Conservation (phyloP, 1,140 invertebrate species). For the Drosophila dunni region DNA sequence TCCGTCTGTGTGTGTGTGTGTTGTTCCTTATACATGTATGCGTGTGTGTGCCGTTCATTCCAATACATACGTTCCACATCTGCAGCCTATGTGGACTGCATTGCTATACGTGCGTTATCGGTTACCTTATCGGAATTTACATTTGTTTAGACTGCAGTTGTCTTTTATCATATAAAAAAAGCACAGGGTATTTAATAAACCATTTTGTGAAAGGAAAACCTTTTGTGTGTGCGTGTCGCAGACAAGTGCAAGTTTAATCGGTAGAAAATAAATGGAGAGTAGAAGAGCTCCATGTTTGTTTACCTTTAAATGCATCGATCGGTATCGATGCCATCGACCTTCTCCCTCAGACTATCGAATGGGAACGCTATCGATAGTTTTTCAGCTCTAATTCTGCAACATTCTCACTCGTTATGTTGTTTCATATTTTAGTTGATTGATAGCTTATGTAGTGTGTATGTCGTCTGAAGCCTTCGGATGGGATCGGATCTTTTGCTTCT, state of each 20-base stretch:
- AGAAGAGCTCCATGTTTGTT: not conserved
- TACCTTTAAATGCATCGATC: too few relatives aligned
- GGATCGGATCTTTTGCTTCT: slow-evolving; percentile 31
- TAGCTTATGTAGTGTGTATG: slow-evolving; percentile 19
- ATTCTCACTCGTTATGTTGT: slow-evolving; percentile 24
- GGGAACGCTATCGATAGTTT: too few relatives aligned
- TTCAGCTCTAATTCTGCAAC: not conserved
- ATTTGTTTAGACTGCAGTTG: too few relatives aligned
- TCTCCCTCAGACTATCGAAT: too few relatives aligned
- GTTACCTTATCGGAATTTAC: not conserved
- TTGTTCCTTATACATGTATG: not conserved
- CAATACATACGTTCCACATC: slow-evolving; percentile 5
- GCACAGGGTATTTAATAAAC: not conserved
- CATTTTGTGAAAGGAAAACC: too few relatives aligned
- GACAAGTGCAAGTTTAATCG: slow-evolving; percentile 38
- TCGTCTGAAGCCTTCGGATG: slow-evolving; percentile 25
- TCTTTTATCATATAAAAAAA: too few relatives aligned
- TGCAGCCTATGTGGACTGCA: not conserved
- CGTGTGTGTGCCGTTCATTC: not conserved
- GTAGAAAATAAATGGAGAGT: slow-evolving; percentile 19
- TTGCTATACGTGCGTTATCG: not conserved
- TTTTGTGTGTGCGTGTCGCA: slow-evolving; percentile 8
- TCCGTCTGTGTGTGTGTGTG: slow-evolving; percentile 3
- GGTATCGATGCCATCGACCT: too few relatives aligned
- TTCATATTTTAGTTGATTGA: slow-evolving; percentile 35